phyloP scores from a whole-genome alignment of 2,888 invertebrate species.

The Pyralis farinalis region DNA sequence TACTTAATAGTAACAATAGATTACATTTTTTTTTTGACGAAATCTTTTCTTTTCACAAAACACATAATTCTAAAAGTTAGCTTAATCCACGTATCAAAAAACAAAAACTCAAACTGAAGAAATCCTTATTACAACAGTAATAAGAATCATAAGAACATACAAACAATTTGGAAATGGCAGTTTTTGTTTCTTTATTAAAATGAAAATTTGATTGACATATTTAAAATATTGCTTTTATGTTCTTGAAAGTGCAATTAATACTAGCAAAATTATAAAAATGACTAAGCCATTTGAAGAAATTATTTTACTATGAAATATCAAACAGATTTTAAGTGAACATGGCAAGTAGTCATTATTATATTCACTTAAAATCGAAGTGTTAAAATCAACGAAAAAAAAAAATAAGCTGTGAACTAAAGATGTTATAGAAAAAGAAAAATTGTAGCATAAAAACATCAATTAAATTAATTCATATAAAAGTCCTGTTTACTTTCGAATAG shows the following conservation, averaged over 20 bases:
- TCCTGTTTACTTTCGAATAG: slow-evolving; percentile 23
- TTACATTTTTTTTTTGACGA: not conserved
- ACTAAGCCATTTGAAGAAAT: slow-evolving; percentile 23
- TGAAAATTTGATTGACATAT: slow-evolving; percentile 2
- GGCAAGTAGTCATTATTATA: slow-evolving; percentile 35
- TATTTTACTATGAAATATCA: slow-evolving; percentile 1
- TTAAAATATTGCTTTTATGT: slow-evolving; percentile 20
- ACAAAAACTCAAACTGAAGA: slow-evolving; percentile 39
- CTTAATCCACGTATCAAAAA: slow-evolving; percentile 48
- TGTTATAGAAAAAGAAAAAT: slow-evolving; percentile 27
- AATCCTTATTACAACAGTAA: slow-evolving; percentile 42
- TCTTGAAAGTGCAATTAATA: slow-evolving; percentile 34
- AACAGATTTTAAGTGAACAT: not conserved
- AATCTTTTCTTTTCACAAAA: slow-evolving; percentile 10
- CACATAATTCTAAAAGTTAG: slow-evolving; percentile 45
- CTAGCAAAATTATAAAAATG: slow-evolving; percentile 33
- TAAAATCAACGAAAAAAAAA: slow-evolving; percentile 48
- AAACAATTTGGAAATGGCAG: not conserved
- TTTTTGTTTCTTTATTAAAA: not conserved
- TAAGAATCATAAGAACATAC: slow-evolving; percentile 26
- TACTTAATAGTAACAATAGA: not conserved
- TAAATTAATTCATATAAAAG: slow-evolving; percentile 21
- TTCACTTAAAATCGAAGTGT: slow-evolving; percentile 49
- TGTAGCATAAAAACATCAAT: slow-evolving; percentile 39
- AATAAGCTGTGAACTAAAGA: slow-evolving; percentile 74